A percentile compares a stretch with the other conserved stretches of the same genome.
These are phyloP conservation scores for Dendrocincla tyrannina DNA, from an alignment of 2,797 vertebrate species.

Conservation along the genomic window DNA sequence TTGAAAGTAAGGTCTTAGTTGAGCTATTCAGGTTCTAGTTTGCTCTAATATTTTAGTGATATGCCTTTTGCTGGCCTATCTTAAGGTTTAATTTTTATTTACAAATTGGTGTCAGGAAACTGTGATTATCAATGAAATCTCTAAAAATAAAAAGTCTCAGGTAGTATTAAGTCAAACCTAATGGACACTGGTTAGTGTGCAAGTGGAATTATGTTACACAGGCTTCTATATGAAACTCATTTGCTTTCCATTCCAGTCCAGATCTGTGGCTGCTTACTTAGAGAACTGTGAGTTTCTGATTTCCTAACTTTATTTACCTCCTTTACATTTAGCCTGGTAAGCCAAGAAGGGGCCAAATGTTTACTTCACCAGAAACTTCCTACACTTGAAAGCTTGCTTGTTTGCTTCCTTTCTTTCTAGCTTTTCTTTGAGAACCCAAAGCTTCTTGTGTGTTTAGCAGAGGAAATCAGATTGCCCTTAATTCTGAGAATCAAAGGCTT, in stretches of 20 bases:
- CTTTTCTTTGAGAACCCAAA: not conserved
- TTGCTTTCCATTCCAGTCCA: not conserved
- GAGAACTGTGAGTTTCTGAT: not conserved
- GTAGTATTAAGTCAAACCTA: not conserved
- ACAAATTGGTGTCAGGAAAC: not conserved
- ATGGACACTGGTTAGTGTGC: not conserved
- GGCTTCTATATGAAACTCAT: not conserved
- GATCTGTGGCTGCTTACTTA: not conserved
- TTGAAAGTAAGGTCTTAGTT: not conserved
- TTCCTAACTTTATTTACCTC: not conserved
- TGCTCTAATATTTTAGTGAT: not conserved
- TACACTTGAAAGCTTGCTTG: not conserved
- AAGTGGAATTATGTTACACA: not conserved
- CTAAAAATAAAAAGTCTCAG: not conserved
- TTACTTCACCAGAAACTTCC: not conserved
- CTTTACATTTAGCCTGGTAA: not conserved
- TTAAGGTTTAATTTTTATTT: not conserved
- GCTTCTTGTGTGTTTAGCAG: not conserved
- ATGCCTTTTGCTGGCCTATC: not conserved
- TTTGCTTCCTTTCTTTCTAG: not conserved
- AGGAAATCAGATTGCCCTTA: not conserved
- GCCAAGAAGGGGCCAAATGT: not conserved
- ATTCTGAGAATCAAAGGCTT: not conserved
- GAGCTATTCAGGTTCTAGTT: not conserved
- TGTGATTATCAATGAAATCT: not conserved